Conservation (phyloP, 2,888 invertebrate species). For the Hyposoter didymator region DNA sequence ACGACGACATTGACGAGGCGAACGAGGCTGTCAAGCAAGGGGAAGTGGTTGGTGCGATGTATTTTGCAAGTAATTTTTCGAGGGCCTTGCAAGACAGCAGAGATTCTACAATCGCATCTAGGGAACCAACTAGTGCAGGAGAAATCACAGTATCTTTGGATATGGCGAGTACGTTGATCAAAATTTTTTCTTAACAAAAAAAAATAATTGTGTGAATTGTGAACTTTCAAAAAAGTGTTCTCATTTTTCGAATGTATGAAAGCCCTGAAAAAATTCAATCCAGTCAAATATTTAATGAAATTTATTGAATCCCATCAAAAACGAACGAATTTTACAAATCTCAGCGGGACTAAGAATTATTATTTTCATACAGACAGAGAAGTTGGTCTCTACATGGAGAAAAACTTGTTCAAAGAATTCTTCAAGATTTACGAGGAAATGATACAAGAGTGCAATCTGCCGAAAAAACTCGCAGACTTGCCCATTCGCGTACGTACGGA, state of each 20-base stretch:
- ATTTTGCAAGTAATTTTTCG: conserved; percentile 91
- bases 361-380: conserved; percentile 90
- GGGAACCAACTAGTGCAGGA: conserved; percentile 82
- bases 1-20: conserved; percentile 86
- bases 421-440: conserved; percentile 88
- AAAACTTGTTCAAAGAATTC: conserved; percentile 89
- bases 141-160: conserved; percentile 90
- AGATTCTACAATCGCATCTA: conserved; percentile 81
- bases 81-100: conserved; percentile 86
- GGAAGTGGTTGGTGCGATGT: conserved; percentile 87
- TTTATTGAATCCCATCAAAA: background rate
- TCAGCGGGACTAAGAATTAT: background rate
- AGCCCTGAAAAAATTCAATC: background rate
- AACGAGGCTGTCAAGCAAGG: conserved; percentile 85
- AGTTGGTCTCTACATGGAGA: conserved; percentile 90
- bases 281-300: background rate
- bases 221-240: background rate
- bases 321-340: background rate
- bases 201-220: background rate
- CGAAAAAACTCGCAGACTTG: conserved; percentile 85
- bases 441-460: conserved; percentile 88
- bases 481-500: conserved; percentile 85
- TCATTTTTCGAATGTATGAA: background rate
- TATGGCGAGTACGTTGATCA: conserved; percentile 87
- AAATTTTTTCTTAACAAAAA: background rate